Evolutionary conservation across 2,113 vertebrate genomes (phyloP), one percentile per base, ranked within the genome.

Genomic region (Mustela lutreola): DNA sequence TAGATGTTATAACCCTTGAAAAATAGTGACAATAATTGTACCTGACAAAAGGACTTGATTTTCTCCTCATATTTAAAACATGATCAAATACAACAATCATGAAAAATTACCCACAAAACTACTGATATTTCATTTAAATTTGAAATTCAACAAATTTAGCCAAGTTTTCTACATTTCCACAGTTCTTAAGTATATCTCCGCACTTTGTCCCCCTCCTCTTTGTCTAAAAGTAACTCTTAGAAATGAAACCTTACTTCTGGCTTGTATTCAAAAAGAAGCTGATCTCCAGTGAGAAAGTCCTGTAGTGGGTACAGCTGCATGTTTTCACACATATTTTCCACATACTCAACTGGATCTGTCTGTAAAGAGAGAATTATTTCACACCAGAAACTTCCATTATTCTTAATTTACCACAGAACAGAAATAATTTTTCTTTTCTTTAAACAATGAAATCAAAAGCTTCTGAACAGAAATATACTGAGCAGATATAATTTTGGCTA

Each of bases 281-380:
- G 99, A 97, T 99, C 99, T 99, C 99, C 99, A 39, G 99, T 99
- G 95, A 99, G 99, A 94, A 99, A 99, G 98, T 99, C 99, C 97
- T 99, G 99, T 96, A 99, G 99, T 11, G 99, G 99, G 96, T 99
- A 99, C 45, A 99, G 98, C 97, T 99, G 99, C 99, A 99, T 99
- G 98, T 99, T 99, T 98, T 99, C 99, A 98, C 99, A 99, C 26
- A 99, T 99, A 96, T 99, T 99, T 98, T 99, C 99, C 58, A 99
- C 99, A 58, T 99, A 99, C 80, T 99, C 99, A 96, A 99, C 99
- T 12, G 99, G 99, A 98, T 99, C 99, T 84, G 99, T 99, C 99
- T 99, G 98, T 80, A 97, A 97, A 98, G 87, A 89, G 65, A 89
- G 85, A 58, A 92, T 48, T 84, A 76, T 95, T 97, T 97, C 83